A percentile compares a stretch with the other conserved stretches of the same genome.
These are phyloP conservation scores for Mechanitis messenoides DNA, from an alignment of 2,888 invertebrate species.

Conservation along the genomic window DNA sequence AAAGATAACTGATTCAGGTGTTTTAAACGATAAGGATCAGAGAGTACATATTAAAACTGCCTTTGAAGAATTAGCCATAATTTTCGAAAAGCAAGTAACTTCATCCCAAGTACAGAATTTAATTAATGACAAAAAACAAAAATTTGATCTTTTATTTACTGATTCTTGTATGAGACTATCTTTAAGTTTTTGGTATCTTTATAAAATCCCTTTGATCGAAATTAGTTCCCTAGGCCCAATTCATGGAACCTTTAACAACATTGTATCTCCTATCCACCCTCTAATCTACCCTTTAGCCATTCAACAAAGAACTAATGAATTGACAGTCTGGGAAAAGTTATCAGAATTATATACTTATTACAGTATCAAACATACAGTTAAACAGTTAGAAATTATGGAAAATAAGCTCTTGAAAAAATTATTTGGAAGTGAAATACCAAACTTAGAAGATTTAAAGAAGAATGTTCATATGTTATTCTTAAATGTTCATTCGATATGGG, in stretches of 20 bases:
- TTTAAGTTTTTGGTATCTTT: slow-evolving; percentile 35
- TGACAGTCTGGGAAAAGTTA: slow-evolving; percentile 32
- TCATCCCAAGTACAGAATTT: slow-evolving; percentile 19
- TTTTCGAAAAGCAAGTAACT: slow-evolving; percentile 23
- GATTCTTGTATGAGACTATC: slow-evolving; percentile 35
- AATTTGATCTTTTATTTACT: slow-evolving; percentile 40
- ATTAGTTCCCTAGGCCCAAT: slow-evolving; percentile 38
- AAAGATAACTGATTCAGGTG: not conserved
- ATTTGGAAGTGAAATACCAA: slow-evolving; percentile 23
- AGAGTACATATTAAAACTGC: slow-evolving; percentile 7
- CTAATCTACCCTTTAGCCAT: slow-evolving; percentile 24
- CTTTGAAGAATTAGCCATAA: slow-evolving; percentile 8
- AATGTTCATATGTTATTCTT: slow-evolving; percentile 49
- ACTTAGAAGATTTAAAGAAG: slow-evolving; percentile 31
- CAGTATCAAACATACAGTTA: slow-evolving; percentile 7
- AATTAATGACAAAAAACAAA: slow-evolving; percentile 15
- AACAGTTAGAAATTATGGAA: slow-evolving; percentile 15
- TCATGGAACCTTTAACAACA: slow-evolving; percentile 17
- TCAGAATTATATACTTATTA: slow-evolving; percentile 15
- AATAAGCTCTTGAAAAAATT: slow-evolving; percentile 21
- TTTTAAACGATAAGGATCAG: slow-evolving; percentile 5
- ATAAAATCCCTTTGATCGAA: slow-evolving; percentile 38
- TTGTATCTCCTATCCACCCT: slow-evolving; percentile 29
- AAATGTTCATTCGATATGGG: slow-evolving; percentile 53
- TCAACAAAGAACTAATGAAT: slow-evolving; percentile 24